These are phyloP conservation scores for Pediacus dermestoides DNA, from an alignment of 2,888 invertebrate species.

Conservation along the genomic window DNA sequence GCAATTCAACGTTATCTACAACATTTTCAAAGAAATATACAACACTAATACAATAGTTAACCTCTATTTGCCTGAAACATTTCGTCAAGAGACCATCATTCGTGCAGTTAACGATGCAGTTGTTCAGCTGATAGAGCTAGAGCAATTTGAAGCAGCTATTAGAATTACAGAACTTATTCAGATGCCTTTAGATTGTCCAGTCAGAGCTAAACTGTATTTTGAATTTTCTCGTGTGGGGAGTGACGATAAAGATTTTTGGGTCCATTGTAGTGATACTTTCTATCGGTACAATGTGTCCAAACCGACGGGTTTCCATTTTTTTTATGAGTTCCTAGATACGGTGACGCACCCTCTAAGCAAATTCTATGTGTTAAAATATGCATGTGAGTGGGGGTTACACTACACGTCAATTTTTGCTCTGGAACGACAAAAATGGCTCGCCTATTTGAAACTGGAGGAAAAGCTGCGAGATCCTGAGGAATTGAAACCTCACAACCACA, in stretches of 20 bases:
- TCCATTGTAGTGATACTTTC: conserved; percentile 61
- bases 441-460: conserved; percentile 36
- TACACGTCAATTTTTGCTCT: conserved; percentile 37
- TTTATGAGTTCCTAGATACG: conserved; percentile 55
- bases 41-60: conserved; percentile 50
- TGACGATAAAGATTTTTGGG: conserved; percentile 54
- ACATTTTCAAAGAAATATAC: conserved; percentile 29
- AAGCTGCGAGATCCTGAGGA: conserved; percentile 20
- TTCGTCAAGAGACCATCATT: conserved; percentile 40
- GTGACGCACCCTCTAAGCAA: conserved; percentile 49
- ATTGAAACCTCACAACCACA: conserved; percentile 11
- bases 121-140: conserved; percentile 51
- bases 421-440: conserved; percentile 42
- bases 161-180: conserved; percentile 56
- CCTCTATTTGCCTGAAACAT: conserved; percentile 51
- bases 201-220: conserved; percentile 56
- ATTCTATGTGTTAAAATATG: conserved; percentile 50
- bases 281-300: conserved; percentile 59
- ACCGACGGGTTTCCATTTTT: conserved; percentile 62
- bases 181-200: conserved; percentile 53
- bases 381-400: conserved; percentile 42
- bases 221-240: conserved; percentile 52
- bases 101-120: conserved; percentile 56
- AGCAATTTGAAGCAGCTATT: conserved; percentile 57
- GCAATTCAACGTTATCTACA: conserved; percentile 47